Evolutionary conservation across 2,888 invertebrate species (phyloP), one percentile per base, ranked within the genome.

Genomic region (Spilarctia lutea): DNA sequence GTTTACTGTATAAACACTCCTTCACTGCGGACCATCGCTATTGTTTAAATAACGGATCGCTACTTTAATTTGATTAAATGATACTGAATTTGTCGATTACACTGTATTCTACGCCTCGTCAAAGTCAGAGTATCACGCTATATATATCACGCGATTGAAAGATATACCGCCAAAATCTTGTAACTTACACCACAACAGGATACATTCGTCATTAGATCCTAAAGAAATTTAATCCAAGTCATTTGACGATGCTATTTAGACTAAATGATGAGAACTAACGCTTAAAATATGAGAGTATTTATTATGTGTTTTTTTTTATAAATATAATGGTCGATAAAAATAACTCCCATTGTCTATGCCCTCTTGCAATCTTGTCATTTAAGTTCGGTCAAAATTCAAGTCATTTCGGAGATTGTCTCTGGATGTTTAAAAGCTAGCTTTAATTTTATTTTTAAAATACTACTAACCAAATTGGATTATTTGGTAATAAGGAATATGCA

Each of bases 191-290:
- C 45, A 63, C 4, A 20, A 71, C 30, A 11, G 4, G 18, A 35
- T 11, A 4, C 39, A 60, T 42, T 10, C 20, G 71, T 42, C 30
- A 60, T 60, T 42, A 71, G 30, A 45, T 30, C 27, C 10, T 63
- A 60, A 71, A 63, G 63, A 63, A 60, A 71, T 63, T 30, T 6
- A 42, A 71, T 71, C 24, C 24, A 42, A 63, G 63, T 45, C 30
- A 63, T 71, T 30, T 71, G 63, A 63, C 42, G 42, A 71, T 20
- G 63, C 42, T 42, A 39, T 10, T 56, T 66, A 33, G 65, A 66
- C 24, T 13, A 35, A 63, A 30, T 63, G 13, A 60, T 60, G 27
- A 27, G 27, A 60, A 30, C 60, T 60, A 27, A 56, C 27, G n/a
- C 60, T 16, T 30, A 7, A 30, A 63, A 7, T 0, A 16, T 60